Base-by-base conservation (phyloP, 2,888 invertebrate genomes). In the Trichopria drosophilae region DNA sequence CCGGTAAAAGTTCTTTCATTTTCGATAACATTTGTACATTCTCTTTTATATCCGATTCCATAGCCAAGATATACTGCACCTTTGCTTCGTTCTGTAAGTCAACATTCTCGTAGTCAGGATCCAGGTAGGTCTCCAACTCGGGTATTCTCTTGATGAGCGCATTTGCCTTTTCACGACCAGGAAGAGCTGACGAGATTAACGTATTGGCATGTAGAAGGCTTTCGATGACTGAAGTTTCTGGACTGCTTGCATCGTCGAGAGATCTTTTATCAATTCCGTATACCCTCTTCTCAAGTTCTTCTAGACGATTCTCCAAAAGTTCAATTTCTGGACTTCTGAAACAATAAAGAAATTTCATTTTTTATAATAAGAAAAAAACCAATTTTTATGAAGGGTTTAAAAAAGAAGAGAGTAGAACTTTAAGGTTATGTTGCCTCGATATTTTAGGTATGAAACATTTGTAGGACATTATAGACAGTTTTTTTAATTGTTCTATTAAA, bases 121-220 rank as follows among this genome's bases (percentile, higher is more conserved):
- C 76, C 39, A 80, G 65, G 55, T 77, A 78, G 12, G 73, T 72
- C 51, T 79, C 79, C 22, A 81, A 70, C 54, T 77, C 76, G 2
- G 73, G 72, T 62, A 80, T 67, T 43, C 78, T 71, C 57, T 77
- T 73, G 32, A 79, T 66, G 29, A 79, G 72, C 1, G 68, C 64
- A 34, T 76, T 77, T 13, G 78, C 71, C 13, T 77, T 76, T 53
- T 81, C 79, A 31, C 80, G 73, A 42, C 80, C 79, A 51, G 78
- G 79, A 13, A 80, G 58, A 2, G 80, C 79, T 6, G 80, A 78
- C 3, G 76, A 72, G 20, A 80, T 77, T 62, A 80, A 72, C 1
- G 78, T 78, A 57, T 80, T 78, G 1, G 76, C 75, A 62, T 78
- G 76, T 12, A 77, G 28, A 7, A 81, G 68, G 48, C 73, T 71